phyloP scores from a whole-genome alignment of 35 echinoderm and acorn worm genomes.

The Eucidaris tribuloides region DNA sequence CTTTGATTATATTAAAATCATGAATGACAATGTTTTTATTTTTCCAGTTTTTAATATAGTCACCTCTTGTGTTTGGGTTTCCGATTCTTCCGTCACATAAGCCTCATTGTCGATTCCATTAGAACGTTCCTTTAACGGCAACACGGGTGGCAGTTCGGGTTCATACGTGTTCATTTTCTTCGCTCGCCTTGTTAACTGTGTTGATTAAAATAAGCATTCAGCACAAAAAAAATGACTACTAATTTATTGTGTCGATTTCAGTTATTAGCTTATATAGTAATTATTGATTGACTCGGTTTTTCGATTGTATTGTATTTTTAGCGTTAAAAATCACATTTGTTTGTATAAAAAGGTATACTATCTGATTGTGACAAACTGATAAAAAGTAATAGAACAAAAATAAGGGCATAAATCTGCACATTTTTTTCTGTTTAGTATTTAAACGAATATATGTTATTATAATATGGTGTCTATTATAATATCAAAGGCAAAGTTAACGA shows the following conservation, averaged over 20 bases:
- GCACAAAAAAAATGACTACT: neutral
- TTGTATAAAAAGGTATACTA: too few relatives aligned
- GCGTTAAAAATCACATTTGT: too few relatives aligned
- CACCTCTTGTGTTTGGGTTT: neutral
- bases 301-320: too few relatives aligned
- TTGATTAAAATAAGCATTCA: neutral
- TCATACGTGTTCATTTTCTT: neutral
- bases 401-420: too few relatives aligned
- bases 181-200: neutral
- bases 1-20: neutral
- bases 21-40: too few relatives aligned
- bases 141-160: neutral
- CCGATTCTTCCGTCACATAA: neutral
- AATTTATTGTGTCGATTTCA: neutral
- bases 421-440: too few relatives aligned
- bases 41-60: too few relatives aligned
- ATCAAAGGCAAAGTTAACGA: too few relatives aligned
- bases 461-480: too few relatives aligned
- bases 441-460: too few relatives aligned
- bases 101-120: constrained; percentile 10
- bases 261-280: neutral
- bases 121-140: neutral
- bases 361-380: too few relatives aligned
- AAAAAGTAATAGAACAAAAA: too few relatives aligned
- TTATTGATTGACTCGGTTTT: neutral